A percentile compares a stretch with the other conserved stretches of the same genome.
phyloP scores from a whole-genome alignment of 2,888 invertebrate species.

The Pyrrhia umbra region DNA sequence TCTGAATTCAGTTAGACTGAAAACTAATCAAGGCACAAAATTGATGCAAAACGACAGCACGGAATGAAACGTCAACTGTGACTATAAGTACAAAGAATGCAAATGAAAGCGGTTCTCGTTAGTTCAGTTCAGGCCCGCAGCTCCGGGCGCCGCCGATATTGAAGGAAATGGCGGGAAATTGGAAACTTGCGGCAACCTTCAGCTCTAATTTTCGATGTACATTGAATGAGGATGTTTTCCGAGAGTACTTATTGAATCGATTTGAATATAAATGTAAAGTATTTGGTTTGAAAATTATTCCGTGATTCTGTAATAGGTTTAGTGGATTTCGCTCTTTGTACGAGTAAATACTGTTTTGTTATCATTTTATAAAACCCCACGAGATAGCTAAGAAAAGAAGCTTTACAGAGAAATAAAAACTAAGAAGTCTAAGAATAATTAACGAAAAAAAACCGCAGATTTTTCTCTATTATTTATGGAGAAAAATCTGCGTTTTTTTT shows the following conservation, averaged over 20 bases:
- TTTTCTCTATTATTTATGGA: no score
- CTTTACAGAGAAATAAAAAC: no score
- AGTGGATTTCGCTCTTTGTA: no score
- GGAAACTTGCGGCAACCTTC: conserved; percentile 26
- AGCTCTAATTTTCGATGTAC: conserved; percentile 1
- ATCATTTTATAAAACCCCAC: no score
- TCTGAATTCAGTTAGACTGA: no score
- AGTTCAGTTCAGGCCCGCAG: conserved; percentile 32
- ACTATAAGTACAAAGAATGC: conserved; percentile 45
- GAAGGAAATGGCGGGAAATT: conserved; percentile 49
- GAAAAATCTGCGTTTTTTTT: no score
- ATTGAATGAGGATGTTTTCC: background rate
- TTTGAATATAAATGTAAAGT: background rate
- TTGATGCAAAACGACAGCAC: conserved; percentile 1
- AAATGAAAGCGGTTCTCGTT: conserved; percentile 51
- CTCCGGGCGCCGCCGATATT: conserved; percentile 43
- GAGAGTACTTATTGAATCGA: background rate
- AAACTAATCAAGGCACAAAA: background rate
- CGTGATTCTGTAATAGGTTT: no score
- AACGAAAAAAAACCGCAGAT: no score
- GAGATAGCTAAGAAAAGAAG: no score
- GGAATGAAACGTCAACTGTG: conserved; percentile 14
- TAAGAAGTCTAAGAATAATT: no score
- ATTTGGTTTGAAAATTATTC: background rate
- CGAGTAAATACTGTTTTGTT: no score